Conservation (phyloP, 2,888 invertebrate species). For the Euclidia mi region DNA sequence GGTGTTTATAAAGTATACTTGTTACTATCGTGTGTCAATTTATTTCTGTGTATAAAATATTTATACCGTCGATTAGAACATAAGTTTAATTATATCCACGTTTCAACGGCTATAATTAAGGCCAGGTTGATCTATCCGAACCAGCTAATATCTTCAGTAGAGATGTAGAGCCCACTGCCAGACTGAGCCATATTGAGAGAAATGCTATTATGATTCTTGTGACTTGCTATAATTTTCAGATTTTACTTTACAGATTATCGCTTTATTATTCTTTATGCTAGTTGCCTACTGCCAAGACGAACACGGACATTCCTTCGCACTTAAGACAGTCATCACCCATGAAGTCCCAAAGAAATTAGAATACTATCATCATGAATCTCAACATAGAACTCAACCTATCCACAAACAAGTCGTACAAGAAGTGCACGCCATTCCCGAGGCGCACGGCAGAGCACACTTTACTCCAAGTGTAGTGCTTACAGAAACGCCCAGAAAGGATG, state of each 20-base stretch:
- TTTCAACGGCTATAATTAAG: too few relatives aligned
- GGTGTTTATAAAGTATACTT: too few relatives aligned
- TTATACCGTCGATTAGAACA: too few relatives aligned
- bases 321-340: conserved; percentile 67
- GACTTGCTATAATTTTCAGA: too few relatives aligned
- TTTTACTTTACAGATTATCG: conserved; percentile 63
- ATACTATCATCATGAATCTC: conserved; percentile 21
- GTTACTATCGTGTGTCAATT: too few relatives aligned
- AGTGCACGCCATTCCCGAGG: conserved; percentile 37
- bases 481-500: not conserved
- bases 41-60: too few relatives aligned
- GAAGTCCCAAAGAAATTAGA: conserved; percentile 64
- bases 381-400: conserved; percentile 14
- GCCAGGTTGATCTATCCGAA: too few relatives aligned
- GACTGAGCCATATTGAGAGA: too few relatives aligned
- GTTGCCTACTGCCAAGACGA: conserved; percentile 64
- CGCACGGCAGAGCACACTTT: conserved; percentile 62
- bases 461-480: conserved; percentile 68
- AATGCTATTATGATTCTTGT: too few relatives aligned
- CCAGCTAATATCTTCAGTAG: too few relatives aligned
- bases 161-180: too few relatives aligned
- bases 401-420: conserved; percentile 22
- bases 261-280: conserved; percentile 52
- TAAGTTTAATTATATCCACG: too few relatives aligned
- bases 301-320: conserved; percentile 51